phyloP scores from a whole-genome alignment of 2,888 invertebrate species.

The Odontomyia ornata region DNA sequence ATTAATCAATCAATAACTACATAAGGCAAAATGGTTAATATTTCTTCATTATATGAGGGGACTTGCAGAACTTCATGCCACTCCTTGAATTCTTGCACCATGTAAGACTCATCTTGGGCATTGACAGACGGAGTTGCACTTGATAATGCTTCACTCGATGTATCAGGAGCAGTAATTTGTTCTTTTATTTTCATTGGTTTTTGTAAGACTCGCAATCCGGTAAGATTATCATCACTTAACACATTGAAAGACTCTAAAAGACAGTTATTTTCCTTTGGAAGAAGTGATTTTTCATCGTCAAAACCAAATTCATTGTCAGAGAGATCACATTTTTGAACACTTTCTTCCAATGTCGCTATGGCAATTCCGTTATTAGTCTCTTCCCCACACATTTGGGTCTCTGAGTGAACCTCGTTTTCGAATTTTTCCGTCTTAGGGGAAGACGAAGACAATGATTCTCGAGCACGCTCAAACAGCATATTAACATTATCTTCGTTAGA shows the following conservation, averaged over 20 bases:
- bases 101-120: slow-evolving; percentile 76
- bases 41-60: slow-evolving; percentile 78
- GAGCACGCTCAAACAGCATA: no score
- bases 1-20: slow-evolving; percentile 79
- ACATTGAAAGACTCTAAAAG: slow-evolving; percentile 58
- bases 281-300: slow-evolving; percentile 16
- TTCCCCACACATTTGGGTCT: neutral
- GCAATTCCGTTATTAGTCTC: neutral
- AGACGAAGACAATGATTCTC: no score
- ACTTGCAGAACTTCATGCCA: slow-evolving; percentile 89
- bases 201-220: slow-evolving; percentile 68
- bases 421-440: no score
- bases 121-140: slow-evolving; percentile 68
- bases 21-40: slow-evolving; percentile 93
- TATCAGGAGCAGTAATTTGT: slow-evolving; percentile 55
- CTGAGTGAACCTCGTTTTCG: neutral
- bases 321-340: neutral
- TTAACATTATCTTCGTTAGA: no score
- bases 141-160: slow-evolving; percentile 55
- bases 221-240: slow-evolving; percentile 16
- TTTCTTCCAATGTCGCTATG: neutral
- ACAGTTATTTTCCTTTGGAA: slow-evolving; percentile 41
- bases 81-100: slow-evolving; percentile 76
- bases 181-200: slow-evolving; percentile 71
- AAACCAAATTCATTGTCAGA: neutral